Evolutionary conservation across 2,797 vertebrate species (phyloP).

Genomic region (Hypotaenidia okinawae): DNA sequence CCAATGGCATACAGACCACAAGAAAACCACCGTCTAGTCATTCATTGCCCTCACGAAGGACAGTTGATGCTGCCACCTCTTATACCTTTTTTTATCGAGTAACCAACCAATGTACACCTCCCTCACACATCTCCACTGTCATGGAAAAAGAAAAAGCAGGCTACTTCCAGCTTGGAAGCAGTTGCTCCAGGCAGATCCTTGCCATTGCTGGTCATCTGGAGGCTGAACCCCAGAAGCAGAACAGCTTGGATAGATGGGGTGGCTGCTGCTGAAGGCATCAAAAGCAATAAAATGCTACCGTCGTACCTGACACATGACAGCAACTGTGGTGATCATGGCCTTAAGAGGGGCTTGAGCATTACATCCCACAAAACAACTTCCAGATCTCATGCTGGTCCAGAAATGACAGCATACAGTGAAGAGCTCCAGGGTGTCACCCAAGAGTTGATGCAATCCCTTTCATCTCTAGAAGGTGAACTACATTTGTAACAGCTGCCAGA

Average conservation of each 20-base stretch:
- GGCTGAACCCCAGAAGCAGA: background rate
- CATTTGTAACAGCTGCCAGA: background rate
- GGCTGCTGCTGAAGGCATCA: background rate
- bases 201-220: background rate
- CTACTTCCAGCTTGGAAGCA: background rate
- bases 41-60: background rate
- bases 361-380: background rate
- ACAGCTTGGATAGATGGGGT: background rate
- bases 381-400: background rate
- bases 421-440: background rate
- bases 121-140: background rate
- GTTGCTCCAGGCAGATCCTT: background rate
- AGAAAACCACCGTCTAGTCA: background rate
- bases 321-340: background rate
- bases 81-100: background rate
- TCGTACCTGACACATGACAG: background rate
- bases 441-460: background rate
- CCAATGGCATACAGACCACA: fast-evolving
- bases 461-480: background rate
- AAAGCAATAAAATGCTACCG: background rate
- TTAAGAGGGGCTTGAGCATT: background rate
- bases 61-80: background rate
- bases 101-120: background rate
- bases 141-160: background rate
- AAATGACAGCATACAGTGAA: background rate